phyloP scores from a whole-genome alignment of 2,797 vertebrate species.

The Sebastes diaconus region DNA sequence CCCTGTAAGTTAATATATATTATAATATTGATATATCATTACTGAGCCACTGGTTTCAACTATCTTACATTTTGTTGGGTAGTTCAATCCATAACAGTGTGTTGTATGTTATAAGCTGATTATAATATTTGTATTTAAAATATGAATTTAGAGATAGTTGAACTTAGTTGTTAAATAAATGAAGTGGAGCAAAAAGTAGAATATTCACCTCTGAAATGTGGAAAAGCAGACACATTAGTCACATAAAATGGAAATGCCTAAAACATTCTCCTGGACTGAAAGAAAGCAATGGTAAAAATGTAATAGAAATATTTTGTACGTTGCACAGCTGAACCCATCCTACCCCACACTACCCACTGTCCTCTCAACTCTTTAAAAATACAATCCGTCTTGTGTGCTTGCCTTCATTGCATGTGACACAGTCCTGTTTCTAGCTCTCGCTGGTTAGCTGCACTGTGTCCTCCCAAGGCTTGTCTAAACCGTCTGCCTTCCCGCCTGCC shows the following conservation, averaged over 20 bases:
- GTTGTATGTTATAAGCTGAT: neutral
- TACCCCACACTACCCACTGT: constrained; percentile 29
- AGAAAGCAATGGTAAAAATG: constrained; percentile 2
- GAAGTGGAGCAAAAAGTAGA: neutral
- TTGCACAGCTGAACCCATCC: constrained; percentile 7
- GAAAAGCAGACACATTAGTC: neutral
- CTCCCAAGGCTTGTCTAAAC: constrained; percentile 52
- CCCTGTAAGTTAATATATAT: too few species aligned
- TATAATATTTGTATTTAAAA: neutral
- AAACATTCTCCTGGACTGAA: neutral
- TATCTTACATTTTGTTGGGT: neutral
- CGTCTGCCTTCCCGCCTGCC: constrained; percentile 27
- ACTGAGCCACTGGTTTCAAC: neutral
- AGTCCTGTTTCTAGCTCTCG: constrained; percentile 53
- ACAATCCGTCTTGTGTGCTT: constrained; percentile 65
- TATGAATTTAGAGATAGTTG: neutral
- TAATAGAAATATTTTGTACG: constrained; percentile 32
- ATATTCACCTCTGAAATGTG: neutral
- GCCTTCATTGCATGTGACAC: constrained; percentile 76
- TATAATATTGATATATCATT: neutral
- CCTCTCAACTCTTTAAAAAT: constrained; percentile 78
- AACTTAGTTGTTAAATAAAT: neutral
- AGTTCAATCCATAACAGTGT: rapidly evolving
- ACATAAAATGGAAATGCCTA: neutral
- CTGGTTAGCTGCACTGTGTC: constrained; percentile 60